Conservation (phyloP, 2,888 invertebrate genomes). For the Cinara cedri region DNA sequence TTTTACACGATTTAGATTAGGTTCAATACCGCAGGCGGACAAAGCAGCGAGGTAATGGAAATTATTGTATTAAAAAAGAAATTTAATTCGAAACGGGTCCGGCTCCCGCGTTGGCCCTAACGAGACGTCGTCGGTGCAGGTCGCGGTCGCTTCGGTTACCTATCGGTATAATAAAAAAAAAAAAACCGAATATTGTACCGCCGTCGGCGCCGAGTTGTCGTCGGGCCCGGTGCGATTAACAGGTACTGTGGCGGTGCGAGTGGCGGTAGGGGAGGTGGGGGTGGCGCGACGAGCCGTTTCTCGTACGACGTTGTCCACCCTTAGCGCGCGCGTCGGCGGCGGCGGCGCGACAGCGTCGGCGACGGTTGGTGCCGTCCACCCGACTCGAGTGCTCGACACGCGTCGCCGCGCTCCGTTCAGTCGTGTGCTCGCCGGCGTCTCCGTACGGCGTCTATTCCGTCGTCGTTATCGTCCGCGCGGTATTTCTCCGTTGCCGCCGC, state of each 20-base stretch:
- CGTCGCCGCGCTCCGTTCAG: slow-evolving; percentile 33
- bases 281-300: slow-evolving; percentile 28
- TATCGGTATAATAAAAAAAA: slow-evolving; percentile 6
- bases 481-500: neutral
- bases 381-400: neutral
- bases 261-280: too few species aligned
- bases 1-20: too few species aligned
- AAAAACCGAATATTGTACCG: slow-evolving; percentile 4
- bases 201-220: slow-evolving; percentile 6
- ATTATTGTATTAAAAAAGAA: slow-evolving; percentile 20
- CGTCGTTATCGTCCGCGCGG: neutral
- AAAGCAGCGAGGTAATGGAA: too few species aligned
- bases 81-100: too few species aligned
- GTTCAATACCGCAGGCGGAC: too few species aligned
- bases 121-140: slow-evolving; percentile 8
- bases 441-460: slow-evolving; percentile 36
- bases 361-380: neutral
- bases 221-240: neutral
- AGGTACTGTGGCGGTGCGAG: neutral
- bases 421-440: slow-evolving; percentile 47
- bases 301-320: slow-evolving; percentile 35
- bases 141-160: slow-evolving; percentile 35
- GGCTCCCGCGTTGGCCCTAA: slow-evolving; percentile 23
- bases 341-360: neutral
- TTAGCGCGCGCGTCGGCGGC: slow-evolving; percentile 22